phyloP scores from a whole-genome alignment of 2,113 vertebrate genomes.

The Protobothrops mucrosquamatus region DNA sequence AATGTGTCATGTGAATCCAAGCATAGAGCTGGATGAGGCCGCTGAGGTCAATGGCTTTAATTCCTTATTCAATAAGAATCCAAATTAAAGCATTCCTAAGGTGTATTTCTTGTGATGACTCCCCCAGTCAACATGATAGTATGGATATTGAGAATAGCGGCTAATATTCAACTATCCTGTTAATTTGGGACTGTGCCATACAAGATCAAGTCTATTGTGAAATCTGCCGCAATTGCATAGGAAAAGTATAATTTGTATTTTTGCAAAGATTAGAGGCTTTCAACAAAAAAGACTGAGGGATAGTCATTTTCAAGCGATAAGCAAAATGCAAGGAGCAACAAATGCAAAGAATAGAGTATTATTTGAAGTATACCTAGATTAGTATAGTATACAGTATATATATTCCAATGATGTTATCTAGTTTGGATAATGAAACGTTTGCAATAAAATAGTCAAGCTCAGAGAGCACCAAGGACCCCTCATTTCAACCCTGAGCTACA shows the following conservation, averaged over 20 bases:
- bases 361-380: background rate
- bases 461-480: too few species aligned
- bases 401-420: too few species aligned
- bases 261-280: background rate
- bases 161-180: background rate
- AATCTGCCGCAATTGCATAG: background rate
- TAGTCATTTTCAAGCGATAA: background rate
- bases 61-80: too few species aligned
- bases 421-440: too few species aligned
- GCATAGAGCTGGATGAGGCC: too few species aligned
- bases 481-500: too few species aligned
- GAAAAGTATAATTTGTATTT: background rate
- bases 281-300: background rate
- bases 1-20: too few species aligned
- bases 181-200: background rate
- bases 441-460: too few species aligned
- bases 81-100: too few species aligned
- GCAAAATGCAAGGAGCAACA: background rate
- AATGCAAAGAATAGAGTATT: background rate
- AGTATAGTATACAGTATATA: background rate
- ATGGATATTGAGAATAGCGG: background rate
- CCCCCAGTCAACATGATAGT: background rate
- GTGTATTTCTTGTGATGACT: too few species aligned
- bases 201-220: background rate
- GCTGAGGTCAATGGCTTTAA: too few species aligned